These are phyloP conservation scores for Dendrocincla fuliginosa DNA, from an alignment of 2,797 vertebrate species.

Conservation along the genomic window DNA sequence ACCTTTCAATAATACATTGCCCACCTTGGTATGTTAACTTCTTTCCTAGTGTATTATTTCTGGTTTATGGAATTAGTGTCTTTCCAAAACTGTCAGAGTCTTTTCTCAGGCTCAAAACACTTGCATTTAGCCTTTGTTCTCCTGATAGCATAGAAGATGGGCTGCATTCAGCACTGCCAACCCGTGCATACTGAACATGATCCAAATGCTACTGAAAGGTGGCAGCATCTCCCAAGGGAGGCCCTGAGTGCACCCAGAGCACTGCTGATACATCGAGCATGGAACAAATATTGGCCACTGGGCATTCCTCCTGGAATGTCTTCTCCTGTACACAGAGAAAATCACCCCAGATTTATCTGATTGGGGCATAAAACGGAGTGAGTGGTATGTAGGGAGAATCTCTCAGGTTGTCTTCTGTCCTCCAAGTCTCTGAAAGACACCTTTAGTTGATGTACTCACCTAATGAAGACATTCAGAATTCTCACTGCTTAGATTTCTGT, in stretches of 20 bases:
- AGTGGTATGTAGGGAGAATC: background rate
- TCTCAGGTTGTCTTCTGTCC: background rate
- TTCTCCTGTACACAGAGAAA: background rate
- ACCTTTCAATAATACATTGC: background rate
- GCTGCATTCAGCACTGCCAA: background rate
- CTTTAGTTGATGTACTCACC: background rate
- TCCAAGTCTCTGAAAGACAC: background rate
- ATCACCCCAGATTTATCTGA: background rate
- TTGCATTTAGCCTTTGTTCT: background rate
- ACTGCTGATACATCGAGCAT: background rate
- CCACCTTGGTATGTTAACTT: background rate
- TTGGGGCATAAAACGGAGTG: background rate
- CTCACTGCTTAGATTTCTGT: background rate
- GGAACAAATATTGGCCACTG: constrained; percentile 2
- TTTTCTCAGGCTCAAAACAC: background rate
- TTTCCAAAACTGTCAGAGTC: background rate
- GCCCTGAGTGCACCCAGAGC: constrained; percentile 11
- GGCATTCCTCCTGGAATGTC: background rate
- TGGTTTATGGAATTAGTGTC: background rate
- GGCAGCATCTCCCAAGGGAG: constrained; percentile 22
- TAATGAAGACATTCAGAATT: background rate
- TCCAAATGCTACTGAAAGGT: constrained; percentile 12
- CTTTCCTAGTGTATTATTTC: background rate
- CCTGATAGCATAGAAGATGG: background rate
- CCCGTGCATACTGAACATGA: background rate